Base-by-base conservation (phyloP, 1,140 invertebrate species). In the Aphelenchoides avenae region DNA sequence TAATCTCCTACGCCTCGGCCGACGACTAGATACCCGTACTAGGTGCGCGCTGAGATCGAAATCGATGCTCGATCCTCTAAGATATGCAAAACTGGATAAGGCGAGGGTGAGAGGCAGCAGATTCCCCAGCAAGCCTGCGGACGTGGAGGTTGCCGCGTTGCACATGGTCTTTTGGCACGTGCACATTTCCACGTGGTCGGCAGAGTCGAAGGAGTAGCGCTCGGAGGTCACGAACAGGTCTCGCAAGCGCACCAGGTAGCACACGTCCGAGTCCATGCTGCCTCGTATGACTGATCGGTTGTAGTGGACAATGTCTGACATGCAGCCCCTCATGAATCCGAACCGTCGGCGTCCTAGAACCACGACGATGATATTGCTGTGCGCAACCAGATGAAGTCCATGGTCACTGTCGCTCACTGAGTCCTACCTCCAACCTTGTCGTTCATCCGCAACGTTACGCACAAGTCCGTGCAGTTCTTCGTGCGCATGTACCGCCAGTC, bases 381-480 rank as follows among this genome's bases (percentile, higher is more conserved):
- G 51, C 22, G 15, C 20, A 52, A 7, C 3, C 11, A 11, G 9
- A 3, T 6, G n/a, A 11, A 1, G 33, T 20, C 53, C 18, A 53
- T 53, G 3, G 60, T 27, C 20, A 36, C 20, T 7, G 26, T 42
- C 29, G 30, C 22, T 37, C 26, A 41, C 27, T 13, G 11, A 26
- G 30, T n/a, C 51, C 51, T 48, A 74, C 72, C 73, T 59, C 73
- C 73, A 29, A 75, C 71, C 60, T 65, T 71, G 47, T 75, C 73
- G 39, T 75, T 75, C 60, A 75, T 75, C 42, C 68, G 30, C 11
- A 75, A 56, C 20, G 71, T 77, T 18, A 75, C 64, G 42, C 73
- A 75, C 41, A 75, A 65, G 51, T 75, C 73, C 31, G 73, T 63
- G 46, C 73, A 75, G 48, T 75, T 75, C 48, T 75, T 77, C 5